These are phyloP conservation scores for Xenopus petersii DNA, from an alignment of 2,797 vertebrate species.

Conservation along the genomic window DNA sequence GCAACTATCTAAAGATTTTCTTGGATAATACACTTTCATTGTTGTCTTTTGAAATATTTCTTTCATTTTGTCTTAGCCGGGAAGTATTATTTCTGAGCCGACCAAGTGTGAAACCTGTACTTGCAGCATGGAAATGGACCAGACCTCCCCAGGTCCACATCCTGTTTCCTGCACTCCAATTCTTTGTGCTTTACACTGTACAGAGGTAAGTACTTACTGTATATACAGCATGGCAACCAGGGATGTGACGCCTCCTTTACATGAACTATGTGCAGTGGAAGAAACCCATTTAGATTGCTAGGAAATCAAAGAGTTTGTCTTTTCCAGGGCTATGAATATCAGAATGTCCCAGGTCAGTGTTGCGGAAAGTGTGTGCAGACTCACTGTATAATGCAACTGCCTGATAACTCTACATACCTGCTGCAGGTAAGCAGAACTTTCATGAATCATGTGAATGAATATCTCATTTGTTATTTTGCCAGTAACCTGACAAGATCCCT, in stretches of 20 bases:
- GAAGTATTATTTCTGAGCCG: slow-evolving; percentile 42
- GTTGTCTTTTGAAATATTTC: not conserved
- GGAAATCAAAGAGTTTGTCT: not conserved
- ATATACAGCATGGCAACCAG: too few relatives aligned
- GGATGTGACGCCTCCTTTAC: too few relatives aligned
- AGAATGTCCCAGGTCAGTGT: slow-evolving; percentile 60
- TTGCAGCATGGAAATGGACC: slow-evolving; percentile 59
- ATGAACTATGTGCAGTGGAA: too few relatives aligned
- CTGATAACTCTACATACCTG: slow-evolving; percentile 47
- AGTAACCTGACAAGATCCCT: too few relatives aligned
- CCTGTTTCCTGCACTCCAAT: slow-evolving; percentile 46
- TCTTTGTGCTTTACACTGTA: slow-evolving; percentile 56
- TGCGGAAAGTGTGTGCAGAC: slow-evolving; percentile 78
- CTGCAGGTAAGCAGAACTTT: slow-evolving; percentile 56
- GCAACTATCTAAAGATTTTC: too few relatives aligned
- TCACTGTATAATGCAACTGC: slow-evolving; percentile 59
- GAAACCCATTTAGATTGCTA: not conserved
- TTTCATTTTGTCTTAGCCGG: slow-evolving; percentile 58
- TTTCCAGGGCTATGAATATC: slow-evolving; percentile 71
- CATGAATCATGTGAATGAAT: too few relatives aligned
- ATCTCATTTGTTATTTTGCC: too few relatives aligned
- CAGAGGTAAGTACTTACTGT: slow-evolving; percentile 48
- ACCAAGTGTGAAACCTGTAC: slow-evolving; percentile 65
- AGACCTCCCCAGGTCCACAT: slow-evolving; percentile 37
- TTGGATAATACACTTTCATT: too few relatives aligned